These are phyloP conservation scores for Eupithecia subumbrata DNA, from an alignment of 2,888 invertebrate species.

Conservation along the genomic window DNA sequence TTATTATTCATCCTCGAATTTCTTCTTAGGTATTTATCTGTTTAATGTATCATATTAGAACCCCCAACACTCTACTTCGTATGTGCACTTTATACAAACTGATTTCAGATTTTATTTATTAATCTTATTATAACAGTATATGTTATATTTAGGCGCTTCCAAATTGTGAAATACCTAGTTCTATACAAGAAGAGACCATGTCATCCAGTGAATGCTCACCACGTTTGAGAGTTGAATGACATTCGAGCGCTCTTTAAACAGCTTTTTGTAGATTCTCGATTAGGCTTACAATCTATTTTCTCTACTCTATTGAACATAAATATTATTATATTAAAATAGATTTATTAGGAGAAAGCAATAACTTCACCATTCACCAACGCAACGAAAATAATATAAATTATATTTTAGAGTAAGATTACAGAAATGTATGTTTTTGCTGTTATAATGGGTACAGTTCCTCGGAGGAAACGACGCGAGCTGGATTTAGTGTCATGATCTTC, in stretches of 20 bases:
- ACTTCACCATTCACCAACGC: constrained; percentile 8
- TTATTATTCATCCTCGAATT: neutral
- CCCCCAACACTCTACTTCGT: neutral
- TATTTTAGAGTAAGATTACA: constrained; percentile 35
- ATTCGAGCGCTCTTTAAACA: neutral
- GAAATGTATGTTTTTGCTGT: constrained; percentile 18
- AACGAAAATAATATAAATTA: constrained; percentile 35
- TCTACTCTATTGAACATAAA: neutral
- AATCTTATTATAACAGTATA: neutral
- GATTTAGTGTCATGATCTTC: neutral
- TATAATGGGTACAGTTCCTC: constrained; percentile 31
- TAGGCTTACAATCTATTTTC: neutral
- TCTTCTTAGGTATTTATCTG: neutral
- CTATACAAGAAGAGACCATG: neutral
- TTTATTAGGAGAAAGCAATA: constrained; percentile 7
- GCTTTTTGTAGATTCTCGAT: neutral
- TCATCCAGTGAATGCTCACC: neutral
- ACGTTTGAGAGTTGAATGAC: neutral
- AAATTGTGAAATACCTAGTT: neutral
- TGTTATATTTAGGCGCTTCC: neutral
- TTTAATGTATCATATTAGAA: neutral
- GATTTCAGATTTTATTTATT: neutral
- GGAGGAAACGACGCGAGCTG: constrained; percentile 14
- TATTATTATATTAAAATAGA: constrained; percentile 10
- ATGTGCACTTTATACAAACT: neutral